Evolutionary conservation across 92 coral and sea anemone genomes (phyloP), one percentile per base, ranked within the genome.

Genomic region (Actinernus sp.): DNA sequence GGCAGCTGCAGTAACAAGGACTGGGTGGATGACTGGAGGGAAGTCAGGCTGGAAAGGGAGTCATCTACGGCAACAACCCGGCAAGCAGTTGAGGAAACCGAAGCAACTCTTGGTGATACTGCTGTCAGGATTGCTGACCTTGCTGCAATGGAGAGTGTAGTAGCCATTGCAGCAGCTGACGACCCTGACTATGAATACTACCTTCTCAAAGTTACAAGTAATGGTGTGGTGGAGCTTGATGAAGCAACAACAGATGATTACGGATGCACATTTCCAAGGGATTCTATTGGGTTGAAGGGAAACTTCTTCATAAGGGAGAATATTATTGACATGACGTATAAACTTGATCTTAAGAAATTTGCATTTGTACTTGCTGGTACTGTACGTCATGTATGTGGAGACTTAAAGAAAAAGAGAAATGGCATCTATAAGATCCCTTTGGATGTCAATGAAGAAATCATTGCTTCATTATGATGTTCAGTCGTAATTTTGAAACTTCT

Each of bases 11-110:
- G 16, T 30, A 78, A 78, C 49, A 77, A 71, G 29, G 82, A 71
- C 41, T 85, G 78, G 91, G 24, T 85, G 19, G 91, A 85, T 21
- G 50, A 66, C 23, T 78, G 92, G 82, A 31, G 34, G 26, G 92
- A 85, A 1, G 68, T 72, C 2, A 53, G 51, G 17, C 33, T 85
- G 3, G 58, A 50, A 31, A 56, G 86, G 36, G 78, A 85, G 45
- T 30, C 79, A 27, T 39, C 85, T 61, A 55, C 30, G 7, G 81
- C 90, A n/a, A 69, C 79, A 5, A 70, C 81, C 14, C 41, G 76
- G 13, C 76, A 70, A 41, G 71, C 81, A 21, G 43, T 56, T 36
- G 61, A 46, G 29, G 65, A 46, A 4, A 56, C 50, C 0, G 85
- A 55, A 43, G 71, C 74, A 20, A 51, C 20, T 11, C 72, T 56